Evolutionary conservation across 2,113 vertebrate genomes (phyloP).

Genomic region (Paracanthobrama guichenoti): DNA sequence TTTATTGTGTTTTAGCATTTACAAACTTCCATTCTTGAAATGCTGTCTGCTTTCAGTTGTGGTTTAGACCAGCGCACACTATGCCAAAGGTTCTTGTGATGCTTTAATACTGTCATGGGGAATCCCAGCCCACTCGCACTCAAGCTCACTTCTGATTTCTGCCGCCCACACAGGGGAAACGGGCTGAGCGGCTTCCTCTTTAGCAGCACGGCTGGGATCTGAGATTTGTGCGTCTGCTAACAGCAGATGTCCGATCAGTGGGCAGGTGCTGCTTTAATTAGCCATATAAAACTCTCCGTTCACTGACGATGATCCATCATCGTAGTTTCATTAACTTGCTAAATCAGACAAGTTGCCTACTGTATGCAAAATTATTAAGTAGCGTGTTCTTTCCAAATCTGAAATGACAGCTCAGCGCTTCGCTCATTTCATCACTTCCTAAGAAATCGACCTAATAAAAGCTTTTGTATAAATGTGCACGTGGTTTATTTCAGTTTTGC

Average conservation of each 20-base stretch:
- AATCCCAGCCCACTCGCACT: background rate
- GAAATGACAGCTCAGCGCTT: slow-evolving; percentile 16
- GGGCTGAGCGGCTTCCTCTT: background rate
- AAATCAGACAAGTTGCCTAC: background rate
- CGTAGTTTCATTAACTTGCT: background rate
- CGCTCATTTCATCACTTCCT: slow-evolving; percentile 12
- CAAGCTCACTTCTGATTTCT: slow-evolving; percentile 24
- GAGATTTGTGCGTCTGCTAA: background rate
- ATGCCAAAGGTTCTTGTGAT: background rate
- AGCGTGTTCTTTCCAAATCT: background rate
- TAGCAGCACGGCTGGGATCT: background rate
- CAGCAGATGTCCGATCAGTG: background rate
- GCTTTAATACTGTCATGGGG: background rate
- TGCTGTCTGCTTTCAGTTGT: background rate
- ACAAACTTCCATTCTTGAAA: background rate
- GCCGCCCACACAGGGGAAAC: slow-evolving; percentile 25
- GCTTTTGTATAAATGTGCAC: background rate
- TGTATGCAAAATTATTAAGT: background rate
- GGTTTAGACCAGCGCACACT: background rate
- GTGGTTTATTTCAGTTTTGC: background rate
- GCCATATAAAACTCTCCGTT: background rate
- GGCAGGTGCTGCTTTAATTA: background rate
- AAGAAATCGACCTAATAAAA: background rate
- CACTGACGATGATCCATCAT: background rate
- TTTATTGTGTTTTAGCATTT: background rate